Evolutionary conservation across 2,113 vertebrate species (phyloP), one percentile per base, ranked within the genome.

Genomic region (Pelodiscus sinensis): DNA sequence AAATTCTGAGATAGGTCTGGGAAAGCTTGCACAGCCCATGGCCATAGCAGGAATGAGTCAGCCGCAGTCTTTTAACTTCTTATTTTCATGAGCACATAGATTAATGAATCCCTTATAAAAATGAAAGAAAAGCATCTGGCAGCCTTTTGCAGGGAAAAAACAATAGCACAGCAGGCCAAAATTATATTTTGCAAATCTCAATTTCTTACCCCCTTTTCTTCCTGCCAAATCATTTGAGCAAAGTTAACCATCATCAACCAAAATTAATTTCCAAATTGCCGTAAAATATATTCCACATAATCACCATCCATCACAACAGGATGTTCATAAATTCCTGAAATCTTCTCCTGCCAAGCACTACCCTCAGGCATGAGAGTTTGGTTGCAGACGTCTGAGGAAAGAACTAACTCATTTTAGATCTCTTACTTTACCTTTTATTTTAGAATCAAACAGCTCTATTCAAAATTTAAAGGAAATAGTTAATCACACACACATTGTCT

Each of bases 81-180:
- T 1, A 0, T 92, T 85, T 93, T 93, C 78, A 22, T 77, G 92
- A 89, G 94, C 81, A 85, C 29, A 58, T 71, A 19, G 93, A 95
- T 88, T 75, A 90, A 79, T 57, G 57, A 68, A 92, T 81, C 18
- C 1, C 84, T 88, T 89, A 21, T 85, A 85, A 65, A 96, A 92
- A 82, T 0, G 35, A 80, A 21, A 9, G 86, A 55, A 79, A 0
- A 10, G 87, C 94, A 90, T 93, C 94, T 95, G 91, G 86, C 21
- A 90, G 88, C 57, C 86, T 92, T 96, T 85, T 90, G 91, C 68
- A 65, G 80, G 0, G 51, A 24, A 85, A 78, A 92, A 91, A 84
- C 82, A 95, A 79, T 91, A 90, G 88, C 88, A 85, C 92, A 95
- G 86, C 86, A 77, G 91, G 96, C 82, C 86, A 85, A 56, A 88